These are phyloP conservation scores for Plestiodon gilberti DNA, from an alignment of 2,113 vertebrate species.

Conservation along the genomic window DNA sequence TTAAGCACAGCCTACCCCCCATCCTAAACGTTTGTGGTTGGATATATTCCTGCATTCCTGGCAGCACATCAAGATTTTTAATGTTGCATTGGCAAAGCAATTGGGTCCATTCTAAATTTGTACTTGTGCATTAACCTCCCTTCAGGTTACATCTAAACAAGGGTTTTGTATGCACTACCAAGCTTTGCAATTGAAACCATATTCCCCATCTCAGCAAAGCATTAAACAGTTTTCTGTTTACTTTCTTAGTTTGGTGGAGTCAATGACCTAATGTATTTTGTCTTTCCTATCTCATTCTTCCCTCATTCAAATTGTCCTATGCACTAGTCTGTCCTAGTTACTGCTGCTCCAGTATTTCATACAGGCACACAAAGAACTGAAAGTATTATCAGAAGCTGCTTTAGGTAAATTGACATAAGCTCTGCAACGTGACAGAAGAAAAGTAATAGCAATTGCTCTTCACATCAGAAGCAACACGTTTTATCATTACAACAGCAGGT, in stretches of 20 bases:
- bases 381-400: neutral
- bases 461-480: neutral
- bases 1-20: neutral
- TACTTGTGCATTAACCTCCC: conserved; percentile 1
- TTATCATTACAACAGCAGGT: neutral
- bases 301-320: neutral
- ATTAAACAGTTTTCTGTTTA: neutral
- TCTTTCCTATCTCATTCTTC: neutral
- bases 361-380: neutral
- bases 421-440: neutral
- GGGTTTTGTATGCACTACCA: neutral
- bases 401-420: neutral
- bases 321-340: neutral
- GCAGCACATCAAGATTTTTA: neutral
- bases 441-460: neutral
- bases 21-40: neutral
- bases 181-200: neutral
- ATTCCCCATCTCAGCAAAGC: neutral
- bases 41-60: neutral
- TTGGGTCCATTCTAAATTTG: neutral
- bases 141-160: neutral
- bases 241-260: neutral
- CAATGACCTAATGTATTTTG: neutral
- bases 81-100: neutral
- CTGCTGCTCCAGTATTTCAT: neutral